phyloP scores from a whole-genome alignment of 1,140 invertebrate genomes.

The Kradibia gibbosae region DNA sequence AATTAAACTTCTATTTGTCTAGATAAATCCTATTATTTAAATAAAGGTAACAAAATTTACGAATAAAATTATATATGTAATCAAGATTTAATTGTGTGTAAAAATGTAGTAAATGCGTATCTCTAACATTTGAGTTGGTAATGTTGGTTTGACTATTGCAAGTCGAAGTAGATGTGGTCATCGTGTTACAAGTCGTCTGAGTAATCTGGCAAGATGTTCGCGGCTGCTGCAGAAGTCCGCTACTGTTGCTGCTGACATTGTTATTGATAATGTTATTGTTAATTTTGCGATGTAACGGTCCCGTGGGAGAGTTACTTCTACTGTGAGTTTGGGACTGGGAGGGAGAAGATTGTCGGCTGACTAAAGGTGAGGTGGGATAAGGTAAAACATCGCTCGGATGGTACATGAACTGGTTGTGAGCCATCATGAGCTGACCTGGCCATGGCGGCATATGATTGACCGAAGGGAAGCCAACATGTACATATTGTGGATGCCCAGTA shows the following conservation, averaged over 20 bases:
- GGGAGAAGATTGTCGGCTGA: conserved; percentile 72
- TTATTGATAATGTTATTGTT: conserved; percentile 50
- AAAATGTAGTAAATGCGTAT: background rate
- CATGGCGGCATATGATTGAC: conserved; percentile 68
- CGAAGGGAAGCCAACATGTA: conserved; percentile 68
- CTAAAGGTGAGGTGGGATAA: conserved; percentile 70
- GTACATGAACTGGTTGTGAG: conserved; percentile 69
- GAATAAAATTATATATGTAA: no score
- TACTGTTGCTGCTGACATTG: conserved; percentile 44
- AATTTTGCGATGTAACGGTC: conserved; percentile 51
- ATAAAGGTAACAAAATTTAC: no score
- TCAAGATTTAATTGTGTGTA: no score
- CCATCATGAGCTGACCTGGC: conserved; percentile 64
- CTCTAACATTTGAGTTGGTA: conserved; percentile 55
- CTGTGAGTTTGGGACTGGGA: conserved; percentile 71
- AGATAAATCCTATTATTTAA: no score
- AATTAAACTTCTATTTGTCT: no score
- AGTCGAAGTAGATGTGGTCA: conserved; percentile 58
- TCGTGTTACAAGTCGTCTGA: conserved; percentile 58
- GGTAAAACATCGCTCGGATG: conserved; percentile 64
- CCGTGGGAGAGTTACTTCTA: conserved; percentile 68
- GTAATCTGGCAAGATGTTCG: conserved; percentile 61
- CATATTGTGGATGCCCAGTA: conserved; percentile 62
- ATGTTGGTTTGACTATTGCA: conserved; percentile 62
- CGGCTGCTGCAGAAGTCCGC: conserved; percentile 53